Conservation (phyloP, 2,797 vertebrate genomes). For the Coendou prehensilis region DNA sequence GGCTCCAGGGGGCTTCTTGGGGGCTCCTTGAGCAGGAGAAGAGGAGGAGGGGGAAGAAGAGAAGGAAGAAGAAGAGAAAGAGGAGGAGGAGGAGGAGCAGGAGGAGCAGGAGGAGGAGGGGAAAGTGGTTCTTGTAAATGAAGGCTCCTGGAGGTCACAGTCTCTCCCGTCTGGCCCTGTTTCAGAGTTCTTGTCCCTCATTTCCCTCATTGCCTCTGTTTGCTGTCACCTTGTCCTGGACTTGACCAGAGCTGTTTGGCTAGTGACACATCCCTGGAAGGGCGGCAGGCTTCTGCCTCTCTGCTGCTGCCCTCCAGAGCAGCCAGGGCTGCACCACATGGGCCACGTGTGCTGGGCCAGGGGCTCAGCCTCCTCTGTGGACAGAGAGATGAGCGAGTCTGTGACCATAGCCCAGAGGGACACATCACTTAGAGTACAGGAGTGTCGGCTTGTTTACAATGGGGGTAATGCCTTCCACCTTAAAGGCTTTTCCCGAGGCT, state of each 20-base stretch:
- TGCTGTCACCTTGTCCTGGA: not conserved
- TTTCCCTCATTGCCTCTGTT: not conserved
- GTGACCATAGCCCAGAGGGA: not conserved
- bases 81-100: too few species aligned
- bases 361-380: not conserved
- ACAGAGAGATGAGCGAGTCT: not conserved
- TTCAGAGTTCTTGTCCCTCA: not conserved
- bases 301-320: not conserved
- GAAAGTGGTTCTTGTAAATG: not conserved
- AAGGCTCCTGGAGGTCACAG: not conserved
- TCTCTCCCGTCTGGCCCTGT: not conserved
- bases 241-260: not conserved
- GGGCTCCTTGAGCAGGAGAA: not conserved
- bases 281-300: not conserved
- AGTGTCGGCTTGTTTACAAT: not conserved
- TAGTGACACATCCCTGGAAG: not conserved
- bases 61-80: not conserved
- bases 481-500: not conserved
- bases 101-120: not conserved
- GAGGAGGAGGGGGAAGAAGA: not conserved
- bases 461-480: not conserved
- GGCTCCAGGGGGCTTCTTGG: not conserved
- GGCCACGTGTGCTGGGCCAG: not conserved
- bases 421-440: not conserved
- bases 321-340: fast-evolving